A percentile compares a stretch with the other conserved stretches of the same genome.
These are phyloP conservation scores for Ochlodes sylvanus DNA, from an alignment of 2,888 invertebrate species.

Conservation along the genomic window DNA sequence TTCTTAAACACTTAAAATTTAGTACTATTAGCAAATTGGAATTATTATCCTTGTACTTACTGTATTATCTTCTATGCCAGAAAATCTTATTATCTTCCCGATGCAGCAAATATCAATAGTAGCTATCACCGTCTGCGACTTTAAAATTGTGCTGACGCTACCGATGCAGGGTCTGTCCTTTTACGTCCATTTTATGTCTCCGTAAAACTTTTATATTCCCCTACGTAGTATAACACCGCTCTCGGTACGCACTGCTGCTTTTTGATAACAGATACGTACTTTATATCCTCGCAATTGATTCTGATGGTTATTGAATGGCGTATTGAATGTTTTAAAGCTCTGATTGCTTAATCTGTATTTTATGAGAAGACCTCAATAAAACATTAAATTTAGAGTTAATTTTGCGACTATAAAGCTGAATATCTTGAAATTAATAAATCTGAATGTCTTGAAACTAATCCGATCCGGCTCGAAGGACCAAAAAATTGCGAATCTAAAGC, in stretches of 20 bases:
- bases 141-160: constrained; percentile 44
- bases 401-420: too few relatives aligned
- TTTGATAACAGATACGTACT: constrained; percentile 41
- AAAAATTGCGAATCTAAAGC: not conserved
- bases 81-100: not conserved
- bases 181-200: constrained; percentile 53
- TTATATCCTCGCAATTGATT: constrained; percentile 33
- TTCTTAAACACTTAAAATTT: too few relatives aligned
- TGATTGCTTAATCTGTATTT: not conserved
- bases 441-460: not conserved
- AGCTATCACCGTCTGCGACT: not conserved
- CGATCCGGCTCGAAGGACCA: not conserved
- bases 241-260: not conserved
- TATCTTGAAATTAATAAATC: too few relatives aligned
- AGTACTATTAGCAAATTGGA: too few relatives aligned
- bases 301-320: not conserved
- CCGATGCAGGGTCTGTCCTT: constrained; percentile 48
- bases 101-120: not conserved
- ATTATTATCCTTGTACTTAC: not conserved
- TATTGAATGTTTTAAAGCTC: constrained; percentile 2
- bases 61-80: not conserved
- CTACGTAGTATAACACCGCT: constrained; percentile 22
- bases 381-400: too few relatives aligned
- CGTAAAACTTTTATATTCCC: constrained; percentile 59
- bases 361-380: too few relatives aligned